Base-by-base conservation (phyloP, 2,113 vertebrate species). In the Spilogale gracilis region DNA sequence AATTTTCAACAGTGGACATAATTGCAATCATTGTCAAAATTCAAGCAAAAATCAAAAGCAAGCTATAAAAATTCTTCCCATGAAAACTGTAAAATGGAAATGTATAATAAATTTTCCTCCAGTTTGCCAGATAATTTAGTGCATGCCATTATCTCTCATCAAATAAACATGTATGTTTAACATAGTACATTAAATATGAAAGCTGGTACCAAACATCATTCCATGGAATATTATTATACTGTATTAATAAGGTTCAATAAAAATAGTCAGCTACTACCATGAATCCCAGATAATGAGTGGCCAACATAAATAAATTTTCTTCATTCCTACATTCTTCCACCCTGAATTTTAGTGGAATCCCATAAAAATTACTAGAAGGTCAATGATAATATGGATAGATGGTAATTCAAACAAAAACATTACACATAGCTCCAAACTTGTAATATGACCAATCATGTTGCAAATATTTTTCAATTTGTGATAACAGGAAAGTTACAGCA, bases 131-230 rank as follows among this genome's bases (percentile, higher is more conserved):
- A 80, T 74, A 52, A 84, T 50, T 89, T 78, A 60, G 4, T 38
- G 3, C 10, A 89, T 58, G 13, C 4, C 12, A 73, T 58, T 83
- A 71, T 30, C 12, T 45, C 17, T 89, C 23, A 84, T 20, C 21
- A 96, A 61, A 86, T 90, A 89, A 81, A 45, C 9, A 84, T 58
- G 63, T 21, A 63, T 73, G 60, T 12, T 48, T 96, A 79, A 60
- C 71, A 38, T 0, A 50, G 20, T 38, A 1, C 12, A 86, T 79
- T 81, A 61, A 65, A 61, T 48, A 76, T 23, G 61, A 82, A 97
- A 81, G 4, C 14, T 93, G 16, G 4, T 45, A 11, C 7, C 7
- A 95, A 89, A 43, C 0, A 63, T 61, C 80, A 92, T 80, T 85
- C 1, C 25, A 61, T 48, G 9, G 10, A 69, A 69, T 30, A 18